Percentiles rank a stretch among this genome's conserved stretches.
phyloP scores from a whole-genome alignment of 2,113 vertebrate genomes.

The Chloropsis cyanopogon region DNA sequence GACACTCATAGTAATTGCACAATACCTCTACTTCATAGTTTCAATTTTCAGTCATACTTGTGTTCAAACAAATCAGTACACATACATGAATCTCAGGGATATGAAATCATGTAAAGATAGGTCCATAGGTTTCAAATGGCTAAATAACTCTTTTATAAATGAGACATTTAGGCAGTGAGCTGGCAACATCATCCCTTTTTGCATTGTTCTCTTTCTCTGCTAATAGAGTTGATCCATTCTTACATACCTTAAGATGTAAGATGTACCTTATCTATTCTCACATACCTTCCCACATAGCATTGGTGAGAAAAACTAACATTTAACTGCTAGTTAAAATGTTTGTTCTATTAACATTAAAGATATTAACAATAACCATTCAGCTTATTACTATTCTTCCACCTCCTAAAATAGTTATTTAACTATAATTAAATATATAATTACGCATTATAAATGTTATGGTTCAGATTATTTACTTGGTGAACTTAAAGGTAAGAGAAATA shows the following conservation, averaged over 20 bases:
- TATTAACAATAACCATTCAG: not conserved
- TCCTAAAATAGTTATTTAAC: not conserved
- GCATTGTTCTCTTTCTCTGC: not conserved
- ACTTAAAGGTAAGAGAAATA: not conserved
- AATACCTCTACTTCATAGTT: not conserved
- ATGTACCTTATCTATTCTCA: not conserved
- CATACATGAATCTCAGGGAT: not conserved
- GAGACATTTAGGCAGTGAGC: not conserved
- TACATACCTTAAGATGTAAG: not conserved
- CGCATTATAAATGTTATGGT: not conserved
- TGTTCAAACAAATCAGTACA: not conserved
- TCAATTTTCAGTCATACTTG: not conserved
- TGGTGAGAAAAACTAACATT: not conserved
- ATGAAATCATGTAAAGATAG: not conserved
- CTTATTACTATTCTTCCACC: not conserved
- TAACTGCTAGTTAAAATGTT: not conserved
- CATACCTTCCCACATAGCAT: not conserved
- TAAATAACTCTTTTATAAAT: not conserved
- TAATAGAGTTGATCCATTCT: not conserved
- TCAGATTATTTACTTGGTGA: not conserved
- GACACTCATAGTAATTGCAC: not conserved
- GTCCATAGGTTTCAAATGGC: not conserved
- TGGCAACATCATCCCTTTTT: not conserved
- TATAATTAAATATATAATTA: not conserved
- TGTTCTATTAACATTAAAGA: not conserved